phyloP scores from a whole-genome alignment of 2,113 vertebrate species.

The Galemys pyrenaicus region DNA sequence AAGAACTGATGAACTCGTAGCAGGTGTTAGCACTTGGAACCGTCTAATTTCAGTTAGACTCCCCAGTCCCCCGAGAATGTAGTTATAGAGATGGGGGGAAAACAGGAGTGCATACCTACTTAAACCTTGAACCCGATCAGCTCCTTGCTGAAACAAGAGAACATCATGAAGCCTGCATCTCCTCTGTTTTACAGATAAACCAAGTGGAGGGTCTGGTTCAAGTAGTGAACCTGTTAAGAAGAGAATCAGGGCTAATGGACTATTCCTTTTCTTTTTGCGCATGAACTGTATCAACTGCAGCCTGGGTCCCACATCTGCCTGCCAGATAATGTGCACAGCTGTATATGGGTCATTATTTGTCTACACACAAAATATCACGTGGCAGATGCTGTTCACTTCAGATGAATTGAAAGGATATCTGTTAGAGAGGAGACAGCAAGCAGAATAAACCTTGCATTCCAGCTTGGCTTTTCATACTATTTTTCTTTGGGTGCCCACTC shows the following conservation, averaged over 20 bases:
- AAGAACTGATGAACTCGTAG: conserved; percentile 30
- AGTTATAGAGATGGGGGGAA: neutral
- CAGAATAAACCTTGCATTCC: neutral
- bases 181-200: conserved; percentile 40
- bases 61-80: rapidly evolving
- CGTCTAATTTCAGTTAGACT: conserved; percentile 50
- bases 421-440: neutral
- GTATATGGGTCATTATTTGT: neutral
- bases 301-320: conserved; percentile 51
- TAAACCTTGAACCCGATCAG: conserved; percentile 35
- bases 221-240: conserved; percentile 39
- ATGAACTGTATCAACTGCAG: neutral
- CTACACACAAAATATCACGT: neutral
- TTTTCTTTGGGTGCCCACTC: neutral
- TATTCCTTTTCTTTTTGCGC: conserved; percentile 9
- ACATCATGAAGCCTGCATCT: neutral
- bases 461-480: neutral
- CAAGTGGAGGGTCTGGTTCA: conserved; percentile 50
- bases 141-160: conserved; percentile 47
- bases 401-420: conserved; percentile 21
- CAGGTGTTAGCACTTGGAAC: conserved; percentile 22
- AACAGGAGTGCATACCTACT: neutral
- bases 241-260: conserved; percentile 37
- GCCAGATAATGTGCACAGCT: conserved; percentile 44
- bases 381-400: neutral